Base-by-base conservation (phyloP, 2,113 vertebrate genomes). In the Nansenia antarctica region DNA sequence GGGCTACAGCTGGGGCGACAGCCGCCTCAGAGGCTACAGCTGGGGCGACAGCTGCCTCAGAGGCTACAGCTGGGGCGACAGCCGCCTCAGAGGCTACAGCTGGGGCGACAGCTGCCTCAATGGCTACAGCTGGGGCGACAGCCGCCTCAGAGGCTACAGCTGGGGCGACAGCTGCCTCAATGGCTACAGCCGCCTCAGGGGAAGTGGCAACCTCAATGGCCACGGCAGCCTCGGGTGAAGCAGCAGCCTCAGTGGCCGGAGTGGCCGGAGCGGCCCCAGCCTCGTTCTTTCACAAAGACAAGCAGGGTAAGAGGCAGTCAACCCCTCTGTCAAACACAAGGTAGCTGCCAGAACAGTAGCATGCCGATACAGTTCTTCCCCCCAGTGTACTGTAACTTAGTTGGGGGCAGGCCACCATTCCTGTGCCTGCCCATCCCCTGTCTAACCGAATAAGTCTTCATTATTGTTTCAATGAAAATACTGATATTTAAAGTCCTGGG, bases 141-240 rank as follows among this genome's bases (percentile, higher is more conserved):
- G 24, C 64, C 1, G 22, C 89, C 20, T 84, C 69, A 30, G 76
- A 39, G 61, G 88, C 57, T 26, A 78, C 74, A 24, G 49, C 52
- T 3, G 30, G 54, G 53, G 31, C 20, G 14, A 20, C 15, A 0
- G 63, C 37, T 5, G 27, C 54, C 61, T 87, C 64, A 0, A 39
- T 26, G 27, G 45, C 35, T 53, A 32, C 62, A 26, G 67, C 65
- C 42, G 60, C 26, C 15, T 24, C 79, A 78, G 86, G 27, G 54
- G 54, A 79, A 84, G 91, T 91, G 77, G 91, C 92, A 66, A 82
- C 74, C 66, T 92, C 90, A 78, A 89, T 64, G 93, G 94, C 91
- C 67, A 57, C 45, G 58, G 54, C 42, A 34, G 32, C 20, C 9
- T 2, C 29, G 6, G 20, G n/a, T 9, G 4, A 14, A 14, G 6